Evolutionary conservation across 2,888 invertebrate species (phyloP).

Genomic region (Patella ulyssiponensis): DNA sequence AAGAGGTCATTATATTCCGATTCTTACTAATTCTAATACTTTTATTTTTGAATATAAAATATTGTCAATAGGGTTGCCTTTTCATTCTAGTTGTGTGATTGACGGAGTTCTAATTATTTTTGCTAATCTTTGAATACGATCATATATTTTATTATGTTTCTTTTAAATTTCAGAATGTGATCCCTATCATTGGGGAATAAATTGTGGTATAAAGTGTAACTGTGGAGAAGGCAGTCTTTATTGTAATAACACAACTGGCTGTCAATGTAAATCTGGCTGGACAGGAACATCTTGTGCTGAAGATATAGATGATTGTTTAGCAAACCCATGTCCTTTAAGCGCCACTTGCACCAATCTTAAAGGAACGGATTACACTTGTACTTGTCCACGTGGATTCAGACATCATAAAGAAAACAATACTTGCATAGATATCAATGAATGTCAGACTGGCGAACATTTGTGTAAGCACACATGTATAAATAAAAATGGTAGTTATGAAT

Average conservation of each 20-base stretch:
- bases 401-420: not conserved
- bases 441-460: not conserved
- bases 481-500: not conserved
- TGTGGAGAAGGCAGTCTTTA: not conserved
- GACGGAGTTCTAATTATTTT: too few species aligned
- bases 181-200: conserved; percentile 34
- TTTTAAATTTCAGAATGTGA: conserved; percentile 34
- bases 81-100: too few species aligned
- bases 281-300: conserved; percentile 27
- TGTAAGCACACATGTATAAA: not conserved
- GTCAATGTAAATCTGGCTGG: conserved; percentile 29
- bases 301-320: not conserved
- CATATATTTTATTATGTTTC: too few species aligned
- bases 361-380: not conserved
- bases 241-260: not conserved
- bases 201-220: not conserved
- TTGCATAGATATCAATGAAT: not conserved
- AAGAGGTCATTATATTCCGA: too few species aligned
- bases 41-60: too few species aligned
- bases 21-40: too few species aligned
- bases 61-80: too few species aligned
- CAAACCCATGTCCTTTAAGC: not conserved
- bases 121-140: too few species aligned
- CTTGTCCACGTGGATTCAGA: not conserved
- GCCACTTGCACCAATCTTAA: not conserved